phyloP scores from a whole-genome alignment of 2,113 vertebrate species.

The Sebastes schlegelii region DNA sequence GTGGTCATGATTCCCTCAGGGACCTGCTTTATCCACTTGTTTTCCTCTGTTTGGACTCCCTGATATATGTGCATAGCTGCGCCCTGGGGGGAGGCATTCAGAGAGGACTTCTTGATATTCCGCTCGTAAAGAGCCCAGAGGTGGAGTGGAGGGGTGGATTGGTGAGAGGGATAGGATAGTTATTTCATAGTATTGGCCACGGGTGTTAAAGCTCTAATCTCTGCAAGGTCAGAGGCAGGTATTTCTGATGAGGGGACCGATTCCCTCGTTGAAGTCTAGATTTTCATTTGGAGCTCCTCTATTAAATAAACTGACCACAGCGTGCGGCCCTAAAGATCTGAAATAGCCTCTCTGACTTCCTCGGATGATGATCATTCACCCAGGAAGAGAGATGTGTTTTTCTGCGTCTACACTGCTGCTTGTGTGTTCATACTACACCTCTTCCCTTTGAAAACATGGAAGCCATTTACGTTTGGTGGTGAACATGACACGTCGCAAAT shows the following conservation, averaged over 20 bases:
- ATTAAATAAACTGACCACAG: conserved; percentile 51
- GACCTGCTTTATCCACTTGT: conserved; percentile 72
- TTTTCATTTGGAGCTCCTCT: conserved; percentile 56
- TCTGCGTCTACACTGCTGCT: background rate
- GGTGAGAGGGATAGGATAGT: conserved; percentile 33
- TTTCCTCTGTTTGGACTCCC: conserved; percentile 63
- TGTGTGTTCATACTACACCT: background rate
- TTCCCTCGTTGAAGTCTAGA: conserved; percentile 21
- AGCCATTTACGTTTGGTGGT: conserved; percentile 29
- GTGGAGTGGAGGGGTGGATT: conserved; percentile 32
- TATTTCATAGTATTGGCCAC: conserved; percentile 55
- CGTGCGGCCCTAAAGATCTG: conserved; percentile 15
- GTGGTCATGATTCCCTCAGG: conserved; percentile 56
- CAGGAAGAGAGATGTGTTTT: conserved; percentile 9
- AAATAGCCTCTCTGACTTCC: conserved; percentile 24
- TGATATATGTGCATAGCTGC: conserved; percentile 64
- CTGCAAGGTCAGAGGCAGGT: conserved; percentile 59
- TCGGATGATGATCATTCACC: conserved; percentile 35
- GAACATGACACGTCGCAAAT: conserved; percentile 50
- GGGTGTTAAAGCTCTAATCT: conserved; percentile 56
- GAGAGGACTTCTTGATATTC: conserved; percentile 66
- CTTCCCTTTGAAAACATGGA: conserved; percentile 39
- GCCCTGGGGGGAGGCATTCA: conserved; percentile 47
- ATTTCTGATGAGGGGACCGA: conserved; percentile 33
- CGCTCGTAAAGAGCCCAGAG: conserved; percentile 54